These are phyloP conservation scores for Furcifer pardalis DNA, from an alignment of 2,797 vertebrate species.

Conservation along the genomic window DNA sequence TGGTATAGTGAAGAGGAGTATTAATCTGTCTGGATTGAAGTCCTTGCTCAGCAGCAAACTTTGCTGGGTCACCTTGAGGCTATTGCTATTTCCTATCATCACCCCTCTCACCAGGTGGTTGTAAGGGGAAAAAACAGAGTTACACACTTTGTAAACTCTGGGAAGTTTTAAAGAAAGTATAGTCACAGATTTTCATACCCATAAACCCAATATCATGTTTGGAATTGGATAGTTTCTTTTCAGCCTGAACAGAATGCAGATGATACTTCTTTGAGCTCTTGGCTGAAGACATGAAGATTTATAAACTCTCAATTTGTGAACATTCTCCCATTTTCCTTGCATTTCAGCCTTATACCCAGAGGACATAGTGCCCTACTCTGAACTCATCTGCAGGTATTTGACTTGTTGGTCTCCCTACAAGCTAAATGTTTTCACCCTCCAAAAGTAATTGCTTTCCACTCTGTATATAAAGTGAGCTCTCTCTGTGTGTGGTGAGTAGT, in stretches of 20 bases:
- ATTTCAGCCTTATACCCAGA: too few relatives aligned
- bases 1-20: background rate
- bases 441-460: too few relatives aligned
- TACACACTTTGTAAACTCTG: background rate
- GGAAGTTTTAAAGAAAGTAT: background rate
- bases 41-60: background rate
- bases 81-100: background rate
- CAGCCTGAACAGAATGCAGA: background rate
- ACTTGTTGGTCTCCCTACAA: too few relatives aligned
- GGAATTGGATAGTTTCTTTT: background rate
- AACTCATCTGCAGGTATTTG: too few relatives aligned
- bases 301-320: background rate
- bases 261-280: background rate
- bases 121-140: background rate
- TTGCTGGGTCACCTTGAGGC: background rate
- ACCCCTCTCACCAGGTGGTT: background rate
- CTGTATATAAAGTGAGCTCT: too few relatives aligned
- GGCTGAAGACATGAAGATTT: slow-evolving; percentile 18
- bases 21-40: background rate
- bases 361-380: too few relatives aligned
- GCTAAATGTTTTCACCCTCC: too few relatives aligned
- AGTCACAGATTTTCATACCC: background rate
- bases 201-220: background rate
- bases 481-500: too few relatives aligned
- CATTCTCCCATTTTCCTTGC: too few relatives aligned